Evolutionary conservation across 2,888 invertebrate species (phyloP), one percentile per base, ranked within the genome.

Genomic region (Amblyjoppa proteus): DNA sequence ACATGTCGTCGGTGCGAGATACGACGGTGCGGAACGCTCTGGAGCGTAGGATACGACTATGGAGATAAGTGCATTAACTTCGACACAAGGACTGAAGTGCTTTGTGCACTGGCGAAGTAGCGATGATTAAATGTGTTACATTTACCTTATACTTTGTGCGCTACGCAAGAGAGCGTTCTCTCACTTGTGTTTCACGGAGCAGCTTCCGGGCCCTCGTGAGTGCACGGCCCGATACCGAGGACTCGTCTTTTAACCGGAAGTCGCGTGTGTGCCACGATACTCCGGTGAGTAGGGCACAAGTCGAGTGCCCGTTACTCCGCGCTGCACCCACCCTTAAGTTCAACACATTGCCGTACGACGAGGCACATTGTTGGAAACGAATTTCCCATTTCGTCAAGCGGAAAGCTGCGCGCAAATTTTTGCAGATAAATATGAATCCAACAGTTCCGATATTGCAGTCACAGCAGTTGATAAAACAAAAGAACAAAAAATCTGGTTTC

Each of bases 111-210:
- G 66, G 64, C 66, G 45, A 75, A 38, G 64, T 38, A 53, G 66
- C 71, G 70, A 77, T 64, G 76, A 82, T 71, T 73, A 71, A 82
- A 77, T 82, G 71, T 77, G 77, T 66, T 82, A 77, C 77, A 73
- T 66, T 82, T 82, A 64, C 77, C 66, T 64, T 45, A 45, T 45
- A 45, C 0, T 45, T 82, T 82, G 53, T 53, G 64, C 16, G 45
- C 53, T 66, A 34, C 66, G 64, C 71, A 77, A 71, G 38, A 68
- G 53, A 56, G 66, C 66, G 71, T 61, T 64, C 76, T 73, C 71
- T 82, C 77, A 66, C 77, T 77, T 77, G 56, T 25, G 66, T 82
- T 77, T 77, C 73, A 13, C 66, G 77, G 76, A 51, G 73, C 74
- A 66, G 77, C 64, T 82, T 82, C 76, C 82, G 82, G 77, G 76